Evolutionary conservation across 2,797 vertebrate genomes (phyloP), one percentile per base, ranked within the genome.

Genomic region (Neosilurus mollespiculum): DNA sequence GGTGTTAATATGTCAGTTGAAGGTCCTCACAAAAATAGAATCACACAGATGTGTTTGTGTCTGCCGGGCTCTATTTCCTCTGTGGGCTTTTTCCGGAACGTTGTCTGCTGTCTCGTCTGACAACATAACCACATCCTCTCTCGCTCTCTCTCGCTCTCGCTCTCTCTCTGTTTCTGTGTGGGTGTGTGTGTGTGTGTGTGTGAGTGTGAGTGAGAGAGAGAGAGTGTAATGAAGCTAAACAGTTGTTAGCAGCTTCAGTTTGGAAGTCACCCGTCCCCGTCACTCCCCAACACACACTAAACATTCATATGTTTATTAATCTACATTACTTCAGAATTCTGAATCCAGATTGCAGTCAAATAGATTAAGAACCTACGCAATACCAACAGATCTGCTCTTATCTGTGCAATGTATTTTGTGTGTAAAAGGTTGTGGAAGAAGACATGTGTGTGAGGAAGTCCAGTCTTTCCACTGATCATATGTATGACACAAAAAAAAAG

Each of bases 61-160:
- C 81, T 58, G 69, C 85, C 78, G 83, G 84, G 78, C 84, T 82
- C 79, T 58, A 20, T 86, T 84, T 83, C 84, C 87, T 87, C 70
- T 71, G 76, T 87, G 87, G 89, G 86, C 88, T 90, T 88, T 80
- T 84, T 86, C 89, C 85, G 90, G 91, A 94, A 93, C 89, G 88
- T 90, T 12, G 90, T 94, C 92, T 92, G 88, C 85, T 89, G 90
- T 93, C 91, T 93, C 75, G 90, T 91, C 92, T 92, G 83, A 88
- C 83, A 34, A 90, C 87, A 86, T 51, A 75, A 92, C 92, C 81
- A 9, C 92, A 92, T 84, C 81, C 83, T 82, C 76, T 37, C 72
- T 83, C 43, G 81, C 70, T 37, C 9, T 43, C 2, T 43, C 37
- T 43, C 37, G 2, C 43, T 82, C 70, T 37, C 9, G n/a, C n/a